Percentiles rank a stretch among this genome's conserved stretches.
phyloP scores from a whole-genome alignment of 1,140 invertebrate species.

The Drosophila sproati region DNA sequence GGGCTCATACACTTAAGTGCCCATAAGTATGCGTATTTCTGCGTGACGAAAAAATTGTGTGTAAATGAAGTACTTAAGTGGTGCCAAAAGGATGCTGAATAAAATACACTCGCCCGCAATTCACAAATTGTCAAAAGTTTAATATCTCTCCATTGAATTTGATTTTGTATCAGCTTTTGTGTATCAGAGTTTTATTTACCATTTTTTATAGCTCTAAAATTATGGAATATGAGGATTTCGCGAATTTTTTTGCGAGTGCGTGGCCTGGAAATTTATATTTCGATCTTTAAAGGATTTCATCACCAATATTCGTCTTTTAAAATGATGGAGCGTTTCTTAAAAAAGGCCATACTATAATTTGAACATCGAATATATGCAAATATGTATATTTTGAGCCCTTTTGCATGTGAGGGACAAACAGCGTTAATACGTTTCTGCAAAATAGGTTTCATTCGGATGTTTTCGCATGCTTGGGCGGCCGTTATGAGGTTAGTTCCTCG shows the following conservation, averaged over 20 bases:
- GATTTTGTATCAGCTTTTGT: background rate
- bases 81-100: background rate
- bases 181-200: no score
- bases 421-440: background rate
- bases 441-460: background rate
- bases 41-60: constrained; percentile 22
- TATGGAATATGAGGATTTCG: no score
- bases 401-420: background rate
- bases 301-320: no score
- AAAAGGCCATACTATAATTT: no score
- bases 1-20: background rate
- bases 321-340: no score
- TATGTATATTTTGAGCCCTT: no score
- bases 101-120: constrained; percentile 1
- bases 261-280: background rate
- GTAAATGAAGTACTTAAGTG: constrained; percentile 28
- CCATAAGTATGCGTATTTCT: background rate
- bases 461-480: constrained; percentile 5
- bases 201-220: no score
- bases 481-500: constrained; percentile 55
- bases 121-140: background rate
- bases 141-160: background rate
- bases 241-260: no score
- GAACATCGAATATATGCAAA: no score
- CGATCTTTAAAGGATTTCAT: no score